Evolutionary conservation across 2,888 invertebrate genomes (phyloP).

Genomic region (Brenthis daphne): DNA sequence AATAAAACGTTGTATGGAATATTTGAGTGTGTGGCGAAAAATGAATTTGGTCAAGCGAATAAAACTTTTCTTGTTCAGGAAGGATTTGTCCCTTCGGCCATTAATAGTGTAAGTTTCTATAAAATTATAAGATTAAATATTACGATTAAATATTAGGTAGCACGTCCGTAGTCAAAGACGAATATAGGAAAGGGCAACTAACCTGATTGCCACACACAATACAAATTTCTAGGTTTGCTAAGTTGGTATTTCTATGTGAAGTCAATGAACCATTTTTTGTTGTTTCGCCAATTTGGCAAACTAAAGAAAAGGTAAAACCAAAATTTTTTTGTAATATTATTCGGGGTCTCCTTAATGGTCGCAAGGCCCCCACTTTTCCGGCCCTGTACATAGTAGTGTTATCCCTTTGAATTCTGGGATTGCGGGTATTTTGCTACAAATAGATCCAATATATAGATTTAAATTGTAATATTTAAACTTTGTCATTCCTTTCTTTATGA

Average conservation of each 20-base stretch:
- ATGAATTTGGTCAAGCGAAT: constrained; percentile 52
- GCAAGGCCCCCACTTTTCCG: too few relatives aligned
- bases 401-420: constrained; percentile 29
- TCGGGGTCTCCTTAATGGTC: too few relatives aligned
- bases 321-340: too few relatives aligned
- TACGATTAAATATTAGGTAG: not conserved
- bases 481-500: too few relatives aligned
- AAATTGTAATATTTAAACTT: too few relatives aligned
- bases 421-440: not conserved
- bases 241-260: too few relatives aligned
- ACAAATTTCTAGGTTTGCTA: too few relatives aligned
- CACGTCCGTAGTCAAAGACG: too few relatives aligned
- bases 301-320: too few relatives aligned
- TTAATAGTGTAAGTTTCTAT: constrained; percentile 51
- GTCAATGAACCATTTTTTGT: too few relatives aligned
- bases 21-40: constrained; percentile 60
- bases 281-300: too few relatives aligned
- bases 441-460: not conserved
- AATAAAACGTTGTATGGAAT: constrained; percentile 55
- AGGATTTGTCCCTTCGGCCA: constrained; percentile 55
- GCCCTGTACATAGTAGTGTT: too few relatives aligned
- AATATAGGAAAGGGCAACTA: not conserved
- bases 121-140: not conserved
- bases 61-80: constrained; percentile 55
- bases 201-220: not conserved